Conservation (phyloP, 92 coral and sea anemone species). For the Plumapathes pennacea region DNA sequence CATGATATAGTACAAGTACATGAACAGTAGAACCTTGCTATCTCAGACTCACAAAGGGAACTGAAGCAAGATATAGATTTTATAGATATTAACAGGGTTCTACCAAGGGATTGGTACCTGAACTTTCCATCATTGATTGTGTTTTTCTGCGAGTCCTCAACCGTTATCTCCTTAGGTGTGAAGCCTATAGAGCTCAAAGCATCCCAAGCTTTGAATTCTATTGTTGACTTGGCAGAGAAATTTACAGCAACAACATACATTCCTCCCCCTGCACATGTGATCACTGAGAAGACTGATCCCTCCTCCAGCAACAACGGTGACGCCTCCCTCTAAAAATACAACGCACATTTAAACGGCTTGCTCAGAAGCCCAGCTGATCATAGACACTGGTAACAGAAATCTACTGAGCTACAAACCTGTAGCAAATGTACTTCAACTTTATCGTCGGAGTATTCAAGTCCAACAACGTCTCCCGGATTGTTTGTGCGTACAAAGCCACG, state of each 20-base stretch:
- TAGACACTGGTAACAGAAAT: background rate
- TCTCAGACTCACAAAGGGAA: too few relatives aligned
- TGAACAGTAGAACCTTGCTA: too few relatives aligned
- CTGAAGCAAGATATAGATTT: too few relatives aligned
- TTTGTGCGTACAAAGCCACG: constrained; percentile 61
- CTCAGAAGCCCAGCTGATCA: background rate
- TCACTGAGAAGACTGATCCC: constrained; percentile 61
- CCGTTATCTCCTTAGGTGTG: constrained; percentile 70
- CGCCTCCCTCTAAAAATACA: constrained; percentile 64
- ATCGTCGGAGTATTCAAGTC: constrained; percentile 83
- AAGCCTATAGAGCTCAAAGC: constrained; percentile 76
- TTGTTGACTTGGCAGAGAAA: constrained; percentile 56
- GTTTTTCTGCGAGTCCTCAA: constrained; percentile 68
- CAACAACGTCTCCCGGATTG: constrained; percentile 59
- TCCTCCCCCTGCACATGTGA: constrained; percentile 66
- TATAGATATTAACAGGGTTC: too few relatives aligned
- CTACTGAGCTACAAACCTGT: constrained; percentile 37
- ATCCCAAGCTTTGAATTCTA: constrained; percentile 89
- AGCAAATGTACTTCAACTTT: constrained; percentile 81
- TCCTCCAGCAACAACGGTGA: constrained; percentile 84
- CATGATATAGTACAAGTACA: too few relatives aligned
- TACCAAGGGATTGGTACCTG: constrained; percentile 53
- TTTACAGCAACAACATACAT: constrained; percentile 57
- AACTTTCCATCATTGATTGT: constrained; percentile 79
- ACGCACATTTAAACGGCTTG: background rate